Evolutionary conservation across 2,113 vertebrate genomes (phyloP).

Genomic region (Colossoma macropomum): DNA sequence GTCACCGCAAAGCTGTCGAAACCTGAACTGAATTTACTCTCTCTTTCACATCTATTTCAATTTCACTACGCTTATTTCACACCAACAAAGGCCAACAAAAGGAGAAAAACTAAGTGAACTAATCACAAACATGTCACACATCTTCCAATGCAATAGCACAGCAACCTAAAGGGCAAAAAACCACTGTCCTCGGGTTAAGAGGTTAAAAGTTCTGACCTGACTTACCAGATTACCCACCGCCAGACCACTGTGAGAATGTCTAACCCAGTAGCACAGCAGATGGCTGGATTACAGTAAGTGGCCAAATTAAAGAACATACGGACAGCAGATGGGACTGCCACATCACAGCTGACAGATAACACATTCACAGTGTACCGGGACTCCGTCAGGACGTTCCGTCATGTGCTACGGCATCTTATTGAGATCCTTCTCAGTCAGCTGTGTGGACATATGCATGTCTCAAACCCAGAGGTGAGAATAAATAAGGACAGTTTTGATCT

Average conservation of each 20-base stretch:
- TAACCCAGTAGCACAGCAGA: slow-evolving; percentile 59
- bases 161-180: not conserved
- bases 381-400: not conserved
- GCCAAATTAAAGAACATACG: slow-evolving; percentile 57
- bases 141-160: too few species aligned
- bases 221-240: not conserved
- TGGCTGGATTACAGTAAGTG: slow-evolving; percentile 70
- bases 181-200: not conserved
- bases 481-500: not conserved
- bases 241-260: slow-evolving; percentile 26
- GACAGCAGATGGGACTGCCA: slow-evolving; percentile 64
- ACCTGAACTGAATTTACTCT: too few species aligned
- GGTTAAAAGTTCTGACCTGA: slow-evolving; percentile 26
- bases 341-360: slow-evolving; percentile 13
- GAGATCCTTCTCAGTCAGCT: not conserved
- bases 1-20: too few species aligned
- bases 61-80: too few species aligned
- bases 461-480: not conserved
- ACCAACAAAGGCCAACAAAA: too few species aligned
- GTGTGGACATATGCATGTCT: not conserved
- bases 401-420: not conserved
- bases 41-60: too few species aligned
- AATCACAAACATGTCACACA: not conserved
- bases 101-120: too few species aligned
- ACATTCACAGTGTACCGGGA: not conserved